Base-by-base conservation (phyloP, 2,888 invertebrate genomes). In the Oconnorella tubifera region DNA sequence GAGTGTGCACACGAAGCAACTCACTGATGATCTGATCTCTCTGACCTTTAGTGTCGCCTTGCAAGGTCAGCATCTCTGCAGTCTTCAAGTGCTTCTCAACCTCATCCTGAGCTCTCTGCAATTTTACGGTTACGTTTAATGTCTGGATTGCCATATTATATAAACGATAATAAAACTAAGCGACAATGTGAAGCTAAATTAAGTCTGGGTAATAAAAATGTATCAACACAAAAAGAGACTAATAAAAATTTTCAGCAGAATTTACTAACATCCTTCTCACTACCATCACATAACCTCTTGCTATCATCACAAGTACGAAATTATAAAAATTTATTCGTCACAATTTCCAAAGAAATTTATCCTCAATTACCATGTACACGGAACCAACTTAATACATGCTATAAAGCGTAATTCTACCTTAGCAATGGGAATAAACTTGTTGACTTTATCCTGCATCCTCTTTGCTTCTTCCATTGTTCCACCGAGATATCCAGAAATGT, bases 1-100 rank as follows among this genome's bases (percentile, higher is more conserved):
- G 86, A 66, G 87, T 86, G 75, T 87, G 87, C 60, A 89, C 85
- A 71, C 88, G 86, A 63, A 86, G 83, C 59, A 91, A 82, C 80
- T 88, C 88, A 62, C 85, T 85, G 64, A 87, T 56, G 56, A 90
- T 86, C 75, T 86, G 85, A 62, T 87, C 85, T 71, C 87, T 86
- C 71, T 85, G 81, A 59, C 83, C 82, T 57, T 80, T 75, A 2
- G 82, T 80, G 70, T 85, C 83, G 76, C 89, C 87, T 81, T 86
- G 87, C 29, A 86, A 84, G 65, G 87, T 84, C 56, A 89, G 83
- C 67, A 84, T 82, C 76, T 89, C 87, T 0, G 89, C 88, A 60
- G 87, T 87, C 75, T 86, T 87, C 64, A 90, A 68, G 68, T 80
- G 80, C 32, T 75, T 74, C 72, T 89, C 87, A 57, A 90, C 86